phyloP scores from a whole-genome alignment of 2,888 invertebrate species.

The Clepsis dumicolana region DNA sequence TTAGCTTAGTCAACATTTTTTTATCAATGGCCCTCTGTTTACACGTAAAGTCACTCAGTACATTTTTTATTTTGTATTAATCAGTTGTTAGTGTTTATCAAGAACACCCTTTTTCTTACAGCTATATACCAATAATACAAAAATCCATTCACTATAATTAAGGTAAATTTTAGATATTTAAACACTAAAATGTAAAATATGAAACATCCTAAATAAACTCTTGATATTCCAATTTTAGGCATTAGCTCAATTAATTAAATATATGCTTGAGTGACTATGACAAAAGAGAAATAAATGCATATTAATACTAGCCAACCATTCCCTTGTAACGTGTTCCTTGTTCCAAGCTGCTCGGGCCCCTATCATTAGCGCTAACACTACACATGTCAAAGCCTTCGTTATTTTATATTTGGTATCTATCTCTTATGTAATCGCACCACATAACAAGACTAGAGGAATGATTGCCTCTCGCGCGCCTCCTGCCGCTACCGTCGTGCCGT shows the following conservation, averaged over 20 bases:
- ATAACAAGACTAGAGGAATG: slow-evolving; percentile 84
- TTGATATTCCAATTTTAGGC: slow-evolving; percentile 86
- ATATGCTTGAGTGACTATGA: slow-evolving; percentile 85
- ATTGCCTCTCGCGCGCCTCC: slow-evolving; percentile 79
- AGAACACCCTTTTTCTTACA: slow-evolving; percentile 85
- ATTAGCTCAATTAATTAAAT: slow-evolving; percentile 85
- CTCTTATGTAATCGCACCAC: slow-evolving; percentile 80
- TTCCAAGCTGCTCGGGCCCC: slow-evolving; percentile 82
- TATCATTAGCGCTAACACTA: slow-evolving; percentile 72
- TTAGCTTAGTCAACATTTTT: slow-evolving; percentile 85
- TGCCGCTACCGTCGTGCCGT: slow-evolving; percentile 57
- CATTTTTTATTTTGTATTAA: slow-evolving; percentile 83
- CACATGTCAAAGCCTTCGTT: slow-evolving; percentile 77
- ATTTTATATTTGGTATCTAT: slow-evolving; percentile 82
- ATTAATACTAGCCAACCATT: slow-evolving; percentile 82
- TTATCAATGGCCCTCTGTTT: slow-evolving; percentile 85
- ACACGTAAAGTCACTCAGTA: slow-evolving; percentile 86
- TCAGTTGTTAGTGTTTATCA: slow-evolving; percentile 83
- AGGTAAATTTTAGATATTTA: slow-evolving; percentile 86
- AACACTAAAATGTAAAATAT: slow-evolving; percentile 86
- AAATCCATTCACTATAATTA: slow-evolving; percentile 86
- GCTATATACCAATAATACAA: slow-evolving; percentile 86
- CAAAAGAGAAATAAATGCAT: slow-evolving; percentile 85
- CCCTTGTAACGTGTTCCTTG: slow-evolving; percentile 71
- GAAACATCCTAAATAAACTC: slow-evolving; percentile 86